Conservation (phyloP, 2,888 invertebrate species). For the Eilema sororculum region DNA sequence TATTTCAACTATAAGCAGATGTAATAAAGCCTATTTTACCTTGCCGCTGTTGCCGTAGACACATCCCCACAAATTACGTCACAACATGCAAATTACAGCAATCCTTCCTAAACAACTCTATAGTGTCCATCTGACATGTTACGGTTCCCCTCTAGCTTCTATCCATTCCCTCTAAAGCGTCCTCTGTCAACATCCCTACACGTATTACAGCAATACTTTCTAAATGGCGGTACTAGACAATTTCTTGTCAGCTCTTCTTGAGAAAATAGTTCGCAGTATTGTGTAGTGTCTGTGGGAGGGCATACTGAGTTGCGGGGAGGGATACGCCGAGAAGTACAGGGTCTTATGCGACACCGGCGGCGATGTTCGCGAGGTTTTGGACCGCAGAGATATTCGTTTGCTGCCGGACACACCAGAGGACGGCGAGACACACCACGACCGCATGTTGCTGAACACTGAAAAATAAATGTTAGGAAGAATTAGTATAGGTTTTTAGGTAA, state of each 20-base stretch:
- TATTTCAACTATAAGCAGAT: neutral
- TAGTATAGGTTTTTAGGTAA: neutral
- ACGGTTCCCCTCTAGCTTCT: slow-evolving; percentile 6
- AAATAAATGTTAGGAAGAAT: slow-evolving; percentile 28
- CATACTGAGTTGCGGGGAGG: slow-evolving; percentile 57
- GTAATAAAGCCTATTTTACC: neutral
- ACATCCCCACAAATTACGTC: neutral
- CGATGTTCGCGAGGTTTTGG: slow-evolving; percentile 82
- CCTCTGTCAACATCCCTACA: slow-evolving; percentile 67
- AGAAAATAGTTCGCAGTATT: slow-evolving; percentile 82
- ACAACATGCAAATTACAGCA: neutral
- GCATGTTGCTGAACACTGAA: slow-evolving; percentile 89
- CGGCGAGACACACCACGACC: slow-evolving; percentile 87
- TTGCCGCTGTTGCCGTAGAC: neutral
- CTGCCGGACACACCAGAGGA: slow-evolving; percentile 84
- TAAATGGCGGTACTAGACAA: slow-evolving; percentile 87
- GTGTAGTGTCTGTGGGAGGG: slow-evolving; percentile 72
- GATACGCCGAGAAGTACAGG: slow-evolving; percentile 42
- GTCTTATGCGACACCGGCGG: slow-evolving; percentile 83
- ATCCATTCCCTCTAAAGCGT: slow-evolving; percentile 46
- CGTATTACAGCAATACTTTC: slow-evolving; percentile 87
- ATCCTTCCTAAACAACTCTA: neutral
- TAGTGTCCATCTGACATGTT: slow-evolving; percentile 12
- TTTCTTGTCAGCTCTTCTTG: slow-evolving; percentile 77
- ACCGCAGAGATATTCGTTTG: slow-evolving; percentile 84